phyloP scores from a whole-genome alignment of 1,140 invertebrate species.

The Mactra quadrangularis region DNA sequence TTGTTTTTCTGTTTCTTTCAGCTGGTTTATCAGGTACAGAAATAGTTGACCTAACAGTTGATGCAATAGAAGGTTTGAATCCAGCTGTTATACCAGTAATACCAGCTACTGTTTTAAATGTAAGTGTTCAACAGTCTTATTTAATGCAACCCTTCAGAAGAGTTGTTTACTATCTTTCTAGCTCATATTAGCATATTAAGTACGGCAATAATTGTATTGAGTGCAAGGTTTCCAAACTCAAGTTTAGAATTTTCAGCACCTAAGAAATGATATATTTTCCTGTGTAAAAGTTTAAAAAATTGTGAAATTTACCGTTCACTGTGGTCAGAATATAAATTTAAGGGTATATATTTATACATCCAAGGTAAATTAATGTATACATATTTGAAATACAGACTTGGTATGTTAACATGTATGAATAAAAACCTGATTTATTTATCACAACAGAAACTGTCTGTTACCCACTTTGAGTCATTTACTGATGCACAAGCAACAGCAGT shows the following conservation, averaged over 20 bases:
- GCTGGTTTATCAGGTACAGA: slow-evolving; percentile 7
- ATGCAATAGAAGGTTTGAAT: slow-evolving; percentile 9
- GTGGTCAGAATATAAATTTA: too few relatives aligned
- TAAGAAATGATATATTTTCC: too few relatives aligned
- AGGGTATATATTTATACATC: too few relatives aligned
- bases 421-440: too few relatives aligned
- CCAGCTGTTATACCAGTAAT: slow-evolving; percentile 5
- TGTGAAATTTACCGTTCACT: neutral
- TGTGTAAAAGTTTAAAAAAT: neutral
- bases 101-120: slow-evolving; percentile 12
- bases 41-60: neutral
- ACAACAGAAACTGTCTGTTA: neutral
- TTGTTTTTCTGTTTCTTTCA: too few relatives aligned
- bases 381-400: too few relatives aligned
- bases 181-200: neutral
- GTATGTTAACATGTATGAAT: too few relatives aligned
- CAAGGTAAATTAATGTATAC: too few relatives aligned
- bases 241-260: neutral
- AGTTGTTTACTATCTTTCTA: neutral
- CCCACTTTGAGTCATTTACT: slow-evolving; percentile 12
- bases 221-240: neutral
- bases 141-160: neutral
- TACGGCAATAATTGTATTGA: neutral
- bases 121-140: neutral
- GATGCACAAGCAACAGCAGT: slow-evolving; percentile 5